Evolutionary conservation across 2,797 vertebrate species (phyloP).

Genomic region (Heliangelus exortis): DNA sequence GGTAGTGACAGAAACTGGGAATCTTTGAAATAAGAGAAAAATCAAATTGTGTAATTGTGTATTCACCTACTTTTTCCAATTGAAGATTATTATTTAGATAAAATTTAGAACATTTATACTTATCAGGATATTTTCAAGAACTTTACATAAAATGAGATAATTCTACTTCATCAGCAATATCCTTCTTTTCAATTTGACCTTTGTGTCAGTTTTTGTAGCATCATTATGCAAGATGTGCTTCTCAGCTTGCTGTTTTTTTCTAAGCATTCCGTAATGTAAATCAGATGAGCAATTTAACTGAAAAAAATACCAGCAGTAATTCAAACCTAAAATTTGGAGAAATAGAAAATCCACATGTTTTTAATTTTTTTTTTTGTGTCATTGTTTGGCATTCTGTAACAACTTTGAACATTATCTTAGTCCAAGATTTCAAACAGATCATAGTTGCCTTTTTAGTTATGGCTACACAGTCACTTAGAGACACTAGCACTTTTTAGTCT

Average conservation of each 20-base stretch:
- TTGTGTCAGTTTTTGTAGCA: background rate
- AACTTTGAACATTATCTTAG: background rate
- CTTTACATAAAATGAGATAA: background rate
- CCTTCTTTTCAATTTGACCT: background rate
- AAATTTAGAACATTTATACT: background rate
- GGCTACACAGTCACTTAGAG: background rate
- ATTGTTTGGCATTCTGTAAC: background rate
- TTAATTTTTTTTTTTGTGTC: background rate
- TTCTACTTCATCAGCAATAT: background rate
- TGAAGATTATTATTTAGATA: background rate
- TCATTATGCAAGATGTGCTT: background rate
- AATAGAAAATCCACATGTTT: background rate
- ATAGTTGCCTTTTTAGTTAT: background rate
- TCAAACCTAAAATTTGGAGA: background rate
- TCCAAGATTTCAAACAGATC: background rate
- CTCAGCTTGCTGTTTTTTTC: background rate
- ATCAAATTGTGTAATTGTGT: background rate
- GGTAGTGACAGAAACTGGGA: background rate
- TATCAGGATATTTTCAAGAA: background rate
- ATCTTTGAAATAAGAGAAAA: background rate
- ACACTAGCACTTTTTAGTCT: rapidly evolving
- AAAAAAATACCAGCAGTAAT: background rate
- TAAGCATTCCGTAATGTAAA: background rate
- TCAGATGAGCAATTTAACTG: background rate
- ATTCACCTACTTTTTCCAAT: background rate